phyloP scores from a whole-genome alignment of 2,113 vertebrate genomes.

The Gobio gobio region DNA sequence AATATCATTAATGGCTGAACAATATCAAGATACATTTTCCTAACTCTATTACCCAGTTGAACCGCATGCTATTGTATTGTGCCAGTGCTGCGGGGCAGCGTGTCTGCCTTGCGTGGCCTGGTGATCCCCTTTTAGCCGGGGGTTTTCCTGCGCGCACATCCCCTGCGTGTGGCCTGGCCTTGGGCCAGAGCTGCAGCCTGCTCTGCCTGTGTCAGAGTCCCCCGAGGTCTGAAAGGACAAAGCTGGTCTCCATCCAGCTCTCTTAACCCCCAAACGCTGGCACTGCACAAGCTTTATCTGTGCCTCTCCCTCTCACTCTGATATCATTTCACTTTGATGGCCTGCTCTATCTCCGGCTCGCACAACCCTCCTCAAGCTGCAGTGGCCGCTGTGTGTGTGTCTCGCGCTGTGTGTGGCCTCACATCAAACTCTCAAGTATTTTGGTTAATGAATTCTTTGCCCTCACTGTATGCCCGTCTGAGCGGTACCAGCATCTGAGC shows the following conservation, averaged over 20 bases:
- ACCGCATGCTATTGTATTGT: conserved; percentile 34
- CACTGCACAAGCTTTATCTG: conserved; percentile 30
- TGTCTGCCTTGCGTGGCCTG: conserved; percentile 49
- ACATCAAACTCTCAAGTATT: conserved; percentile 52
- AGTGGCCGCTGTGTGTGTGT: conserved; percentile 48
- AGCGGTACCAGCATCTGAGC: conserved; percentile 31
- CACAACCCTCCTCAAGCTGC: conserved; percentile 22
- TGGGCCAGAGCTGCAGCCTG: conserved; percentile 70
- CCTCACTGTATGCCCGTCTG: conserved; percentile 42
- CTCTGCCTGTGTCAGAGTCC: conserved; percentile 70
- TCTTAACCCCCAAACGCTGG: conserved; percentile 44
- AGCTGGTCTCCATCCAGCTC: conserved; percentile 75
- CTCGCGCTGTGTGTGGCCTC: conserved; percentile 52
- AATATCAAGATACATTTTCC: neutral
- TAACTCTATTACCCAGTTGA: neutral
- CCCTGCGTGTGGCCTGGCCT: conserved; percentile 73
- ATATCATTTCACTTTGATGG: conserved; percentile 51
- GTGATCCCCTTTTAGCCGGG: conserved; percentile 60
- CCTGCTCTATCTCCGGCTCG: conserved; percentile 41
- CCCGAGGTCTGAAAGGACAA: conserved; percentile 72
- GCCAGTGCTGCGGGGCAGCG: neutral
- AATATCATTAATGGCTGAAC: neutral
- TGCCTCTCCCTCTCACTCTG: conserved; percentile 51
- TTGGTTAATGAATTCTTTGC: conserved; percentile 46
- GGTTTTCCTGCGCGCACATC: conserved; percentile 71